Conservation (phyloP, 2,113 vertebrate genomes). For the Acanthisitta chloris region DNA sequence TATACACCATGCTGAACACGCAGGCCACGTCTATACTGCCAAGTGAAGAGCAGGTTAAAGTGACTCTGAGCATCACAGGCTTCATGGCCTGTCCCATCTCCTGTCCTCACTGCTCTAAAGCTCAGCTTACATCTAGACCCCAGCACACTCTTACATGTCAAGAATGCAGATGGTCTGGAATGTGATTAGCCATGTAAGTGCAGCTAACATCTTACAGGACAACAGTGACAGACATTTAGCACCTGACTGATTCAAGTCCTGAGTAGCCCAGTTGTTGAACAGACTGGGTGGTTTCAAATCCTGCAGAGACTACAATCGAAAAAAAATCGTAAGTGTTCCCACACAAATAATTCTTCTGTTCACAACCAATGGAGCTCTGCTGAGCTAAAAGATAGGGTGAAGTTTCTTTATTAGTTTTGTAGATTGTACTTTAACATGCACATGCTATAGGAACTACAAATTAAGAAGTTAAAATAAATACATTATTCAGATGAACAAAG, state of each 20-base stretch:
- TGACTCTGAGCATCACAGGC: neutral
- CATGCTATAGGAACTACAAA: neutral
- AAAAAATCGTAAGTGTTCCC: neutral
- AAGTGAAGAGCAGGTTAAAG: neutral
- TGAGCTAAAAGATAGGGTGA: neutral
- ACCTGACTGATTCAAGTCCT: neutral
- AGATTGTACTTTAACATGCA: neutral
- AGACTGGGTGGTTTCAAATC: neutral
- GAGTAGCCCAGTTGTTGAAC: neutral
- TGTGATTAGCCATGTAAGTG: neutral
- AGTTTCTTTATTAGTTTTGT: neutral
- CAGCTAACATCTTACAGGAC: neutral
- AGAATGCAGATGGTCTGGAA: neutral
- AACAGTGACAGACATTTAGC: neutral
- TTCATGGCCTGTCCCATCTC: neutral
- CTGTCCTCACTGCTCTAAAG: neutral
- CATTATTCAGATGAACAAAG: neutral
- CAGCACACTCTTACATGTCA: neutral
- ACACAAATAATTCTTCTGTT: neutral
- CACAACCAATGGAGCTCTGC: neutral
- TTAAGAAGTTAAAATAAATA: neutral
- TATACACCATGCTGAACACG: accelerated
- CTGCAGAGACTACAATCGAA: neutral
- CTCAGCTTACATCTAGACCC: neutral
- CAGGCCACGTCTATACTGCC: neutral